Percentiles rank a stretch among this genome's conserved stretches.
These are phyloP conservation scores for Apocheima hispidaria DNA, from an alignment of 2,888 invertebrate genomes.

Conservation along the genomic window DNA sequence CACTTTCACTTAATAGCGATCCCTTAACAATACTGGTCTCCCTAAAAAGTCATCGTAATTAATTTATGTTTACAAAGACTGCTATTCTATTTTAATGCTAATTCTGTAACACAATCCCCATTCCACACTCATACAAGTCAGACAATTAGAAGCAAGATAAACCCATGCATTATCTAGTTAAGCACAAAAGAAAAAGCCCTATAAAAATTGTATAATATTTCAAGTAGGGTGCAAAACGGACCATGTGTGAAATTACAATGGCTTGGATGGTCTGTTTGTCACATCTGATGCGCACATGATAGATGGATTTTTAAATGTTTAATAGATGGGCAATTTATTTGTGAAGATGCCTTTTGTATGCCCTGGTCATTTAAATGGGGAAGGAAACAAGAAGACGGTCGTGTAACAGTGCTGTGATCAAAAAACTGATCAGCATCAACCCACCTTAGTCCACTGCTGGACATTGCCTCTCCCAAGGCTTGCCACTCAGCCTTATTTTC, in stretches of 20 bases:
- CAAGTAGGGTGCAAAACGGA: slow-evolving; percentile 74
- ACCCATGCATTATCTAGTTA: slow-evolving; percentile 85
- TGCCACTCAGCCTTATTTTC: no score
- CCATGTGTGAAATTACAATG: slow-evolving; percentile 82
- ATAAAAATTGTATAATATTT: slow-evolving; percentile 82
- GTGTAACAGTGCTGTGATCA: no score
- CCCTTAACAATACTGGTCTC: slow-evolving; percentile 35
- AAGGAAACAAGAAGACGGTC: background rate
- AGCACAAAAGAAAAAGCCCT: slow-evolving; percentile 77
- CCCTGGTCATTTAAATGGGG: no score
- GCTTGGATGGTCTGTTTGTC: slow-evolving; percentile 67
- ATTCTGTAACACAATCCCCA: slow-evolving; percentile 81
- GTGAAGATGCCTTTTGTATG: background rate
- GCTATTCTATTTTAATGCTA: slow-evolving; percentile 76
- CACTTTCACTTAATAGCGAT: slow-evolving; percentile 21
- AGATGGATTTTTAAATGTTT: slow-evolving; percentile 52
- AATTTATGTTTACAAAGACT: slow-evolving; percentile 73
- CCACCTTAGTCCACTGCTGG: no score
- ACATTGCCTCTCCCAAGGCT: no score
- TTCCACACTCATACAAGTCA: slow-evolving; percentile 76
- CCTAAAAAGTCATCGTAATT: slow-evolving; percentile 70
- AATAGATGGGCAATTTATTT: slow-evolving; percentile 12
- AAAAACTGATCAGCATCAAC: no score
- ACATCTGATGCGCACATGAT: slow-evolving; percentile 64
- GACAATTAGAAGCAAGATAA: slow-evolving; percentile 81